phyloP scores from a whole-genome alignment of 2,888 invertebrate genomes.

The Hermaeophaga mercurialis region DNA sequence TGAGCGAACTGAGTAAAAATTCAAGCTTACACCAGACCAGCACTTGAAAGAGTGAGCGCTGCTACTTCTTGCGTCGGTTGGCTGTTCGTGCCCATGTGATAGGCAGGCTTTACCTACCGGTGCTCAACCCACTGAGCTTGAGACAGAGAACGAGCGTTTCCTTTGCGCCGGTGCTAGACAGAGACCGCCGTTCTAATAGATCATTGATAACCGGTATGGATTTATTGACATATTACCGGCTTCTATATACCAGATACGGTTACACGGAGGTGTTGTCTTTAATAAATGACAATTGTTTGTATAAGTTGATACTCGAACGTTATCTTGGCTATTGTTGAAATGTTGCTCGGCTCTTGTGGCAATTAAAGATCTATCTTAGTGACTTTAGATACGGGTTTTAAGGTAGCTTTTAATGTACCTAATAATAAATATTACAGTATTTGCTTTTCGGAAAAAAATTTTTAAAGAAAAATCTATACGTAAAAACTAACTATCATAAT shows the following conservation, averaged over 20 bases:
- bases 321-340: conserved; percentile 8
- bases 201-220: conserved; percentile 49
- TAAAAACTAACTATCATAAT: too few relatives aligned
- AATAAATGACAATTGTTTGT: conserved; percentile 37
- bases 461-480: too few relatives aligned
- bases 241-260: conserved; percentile 44
- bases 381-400: conserved; percentile 10
- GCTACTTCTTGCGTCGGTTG: conserved; percentile 57
- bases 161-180: background rate
- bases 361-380: background rate
- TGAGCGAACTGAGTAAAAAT: conserved; percentile 13
- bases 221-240: conserved; percentile 50
- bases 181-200: conserved; percentile 32
- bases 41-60: conserved; percentile 58
- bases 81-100: conserved; percentile 56
- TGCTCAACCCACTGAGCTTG: conserved; percentile 52
- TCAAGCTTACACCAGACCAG: conserved; percentile 57
- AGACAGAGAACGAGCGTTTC: conserved; percentile 34
- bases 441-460: too few relatives aligned
- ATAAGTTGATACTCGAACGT: background rate
- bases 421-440: too few relatives aligned
- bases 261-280: conserved; percentile 43
- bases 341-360: too few relatives aligned
- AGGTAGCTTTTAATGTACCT: too few relatives aligned
- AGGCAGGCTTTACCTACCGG: conserved; percentile 56